A percentile compares a stretch with the other conserved stretches of the same genome.
Conservation (phyloP, 2,888 invertebrate genomes). For the Tanypteryx hageni region DNA sequence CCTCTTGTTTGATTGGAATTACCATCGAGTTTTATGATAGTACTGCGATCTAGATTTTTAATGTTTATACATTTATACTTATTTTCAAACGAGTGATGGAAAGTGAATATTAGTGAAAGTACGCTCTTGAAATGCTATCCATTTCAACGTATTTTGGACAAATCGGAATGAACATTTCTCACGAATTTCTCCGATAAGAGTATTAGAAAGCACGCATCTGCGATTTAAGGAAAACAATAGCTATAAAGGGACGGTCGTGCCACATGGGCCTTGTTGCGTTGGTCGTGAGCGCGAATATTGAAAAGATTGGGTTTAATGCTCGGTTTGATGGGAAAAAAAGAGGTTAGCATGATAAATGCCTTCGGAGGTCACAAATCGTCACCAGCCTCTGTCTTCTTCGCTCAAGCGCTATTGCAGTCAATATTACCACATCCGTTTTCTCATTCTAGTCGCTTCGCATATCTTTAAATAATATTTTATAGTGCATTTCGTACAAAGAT, state of each 20-base stretch:
- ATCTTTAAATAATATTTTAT: slow-evolving; percentile 47
- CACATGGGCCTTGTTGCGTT: background rate
- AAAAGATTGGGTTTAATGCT: background rate
- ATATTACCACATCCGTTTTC: slow-evolving; percentile 17
- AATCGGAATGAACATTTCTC: too few species aligned
- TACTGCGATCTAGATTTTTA: too few species aligned
- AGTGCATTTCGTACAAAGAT: background rate
- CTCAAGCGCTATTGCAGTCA: slow-evolving; percentile 5
- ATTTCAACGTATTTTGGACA: too few species aligned
- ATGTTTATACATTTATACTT: too few species aligned
- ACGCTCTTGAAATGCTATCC: too few species aligned
- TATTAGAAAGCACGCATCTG: background rate
- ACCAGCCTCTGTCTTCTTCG: background rate
- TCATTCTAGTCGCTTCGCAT: slow-evolving; percentile 40
- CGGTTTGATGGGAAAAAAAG: background rate
- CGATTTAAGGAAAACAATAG: background rate
- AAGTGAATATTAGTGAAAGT: too few species aligned
- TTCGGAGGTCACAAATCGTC: background rate
- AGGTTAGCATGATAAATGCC: background rate
- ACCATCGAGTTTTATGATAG: too few species aligned
- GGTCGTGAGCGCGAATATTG: background rate
- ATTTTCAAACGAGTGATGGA: too few species aligned
- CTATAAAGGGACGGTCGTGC: background rate
- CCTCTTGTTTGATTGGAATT: too few species aligned
- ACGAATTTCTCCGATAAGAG: background rate